A percentile compares a stretch with the other conserved stretches of the same genome.
phyloP scores from a whole-genome alignment of 2,888 invertebrate species.

The Malthinus seriepunctatus region DNA sequence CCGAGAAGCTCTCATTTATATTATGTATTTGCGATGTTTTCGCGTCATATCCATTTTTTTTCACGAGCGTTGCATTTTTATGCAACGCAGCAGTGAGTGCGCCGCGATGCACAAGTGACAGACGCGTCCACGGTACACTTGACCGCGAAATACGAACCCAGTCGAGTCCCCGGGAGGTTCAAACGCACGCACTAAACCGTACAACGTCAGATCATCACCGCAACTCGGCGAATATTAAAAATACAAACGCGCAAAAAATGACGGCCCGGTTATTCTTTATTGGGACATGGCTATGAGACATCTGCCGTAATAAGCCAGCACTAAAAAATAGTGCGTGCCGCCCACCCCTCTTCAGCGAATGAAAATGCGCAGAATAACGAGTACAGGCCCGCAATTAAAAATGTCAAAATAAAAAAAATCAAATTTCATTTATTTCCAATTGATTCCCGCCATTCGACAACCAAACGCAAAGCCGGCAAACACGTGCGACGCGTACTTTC shows the following conservation, averaged over 20 bases:
- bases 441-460: constrained; percentile 9
- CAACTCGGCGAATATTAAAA: constrained; percentile 54
- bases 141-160: constrained; percentile 48
- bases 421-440: constrained; percentile 40
- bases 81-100: constrained; percentile 35
- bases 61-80: constrained; percentile 33
- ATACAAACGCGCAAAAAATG: constrained; percentile 57
- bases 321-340: constrained; percentile 67
- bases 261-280: constrained; percentile 56
- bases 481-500: constrained; percentile 52
- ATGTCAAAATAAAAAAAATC: constrained; percentile 57
- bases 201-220: constrained; percentile 49
- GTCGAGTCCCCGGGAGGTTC: constrained; percentile 34
- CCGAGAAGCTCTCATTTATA: constrained; percentile 36
- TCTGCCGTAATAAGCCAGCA: constrained; percentile 67
- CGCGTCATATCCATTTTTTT: constrained; percentile 32
- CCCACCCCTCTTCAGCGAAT: constrained; percentile 57
- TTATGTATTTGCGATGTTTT: constrained; percentile 25
- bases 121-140: constrained; percentile 42
- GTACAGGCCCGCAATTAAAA: constrained; percentile 62
- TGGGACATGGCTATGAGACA: constrained; percentile 63
- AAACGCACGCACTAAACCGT: constrained; percentile 34
- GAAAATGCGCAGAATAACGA: constrained; percentile 65
- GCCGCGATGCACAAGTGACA: constrained; percentile 38
- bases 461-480: constrained; percentile 56